Conservation (phyloP, 2,888 invertebrate species). For the Leptinotarsa tumamoca region DNA sequence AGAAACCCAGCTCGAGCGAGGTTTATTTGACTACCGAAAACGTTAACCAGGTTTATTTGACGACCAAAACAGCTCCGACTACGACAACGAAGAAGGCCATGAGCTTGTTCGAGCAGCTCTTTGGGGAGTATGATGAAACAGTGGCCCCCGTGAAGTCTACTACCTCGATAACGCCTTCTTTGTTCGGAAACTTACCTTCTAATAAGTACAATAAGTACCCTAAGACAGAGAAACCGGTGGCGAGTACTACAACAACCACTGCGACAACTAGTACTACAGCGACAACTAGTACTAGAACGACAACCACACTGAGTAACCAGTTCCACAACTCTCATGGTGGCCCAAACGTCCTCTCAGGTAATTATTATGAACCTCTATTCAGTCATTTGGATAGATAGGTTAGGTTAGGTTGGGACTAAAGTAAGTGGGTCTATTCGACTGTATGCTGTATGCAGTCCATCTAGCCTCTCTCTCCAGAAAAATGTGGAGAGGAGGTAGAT, state of each 20-base stretch:
- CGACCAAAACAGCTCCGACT: slow-evolving; percentile 55
- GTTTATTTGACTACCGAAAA: slow-evolving; percentile 57
- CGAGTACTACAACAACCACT: slow-evolving; percentile 46
- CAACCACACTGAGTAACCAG: slow-evolving; percentile 31
- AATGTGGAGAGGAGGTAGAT: too few relatives aligned
- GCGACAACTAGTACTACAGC: slow-evolving; percentile 41
- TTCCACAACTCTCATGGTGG: slow-evolving; percentile 52
- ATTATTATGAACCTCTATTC: neutral
- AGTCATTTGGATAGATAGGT: too few relatives aligned
- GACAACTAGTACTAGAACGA: slow-evolving; percentile 38
- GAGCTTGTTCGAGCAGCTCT: slow-evolving; percentile 65
- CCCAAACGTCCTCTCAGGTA: slow-evolving; percentile 52
- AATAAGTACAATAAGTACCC: slow-evolving; percentile 48
- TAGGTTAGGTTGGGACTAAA: too few relatives aligned
- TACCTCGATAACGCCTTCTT: slow-evolving; percentile 48
- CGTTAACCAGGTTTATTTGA: slow-evolving; percentile 53
- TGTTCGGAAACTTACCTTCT: slow-evolving; percentile 52
- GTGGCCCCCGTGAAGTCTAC: slow-evolving; percentile 45
- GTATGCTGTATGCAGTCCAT: too few relatives aligned
- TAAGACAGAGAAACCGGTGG: slow-evolving; percentile 46
- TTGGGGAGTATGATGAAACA: slow-evolving; percentile 64
- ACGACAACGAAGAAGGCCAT: slow-evolving; percentile 63
- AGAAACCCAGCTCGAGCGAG: slow-evolving; percentile 48
- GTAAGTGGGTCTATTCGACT: too few relatives aligned
- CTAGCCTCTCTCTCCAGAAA: too few relatives aligned